Conservation (phyloP, 1,140 invertebrate genomes). For the Lerema accius region DNA sequence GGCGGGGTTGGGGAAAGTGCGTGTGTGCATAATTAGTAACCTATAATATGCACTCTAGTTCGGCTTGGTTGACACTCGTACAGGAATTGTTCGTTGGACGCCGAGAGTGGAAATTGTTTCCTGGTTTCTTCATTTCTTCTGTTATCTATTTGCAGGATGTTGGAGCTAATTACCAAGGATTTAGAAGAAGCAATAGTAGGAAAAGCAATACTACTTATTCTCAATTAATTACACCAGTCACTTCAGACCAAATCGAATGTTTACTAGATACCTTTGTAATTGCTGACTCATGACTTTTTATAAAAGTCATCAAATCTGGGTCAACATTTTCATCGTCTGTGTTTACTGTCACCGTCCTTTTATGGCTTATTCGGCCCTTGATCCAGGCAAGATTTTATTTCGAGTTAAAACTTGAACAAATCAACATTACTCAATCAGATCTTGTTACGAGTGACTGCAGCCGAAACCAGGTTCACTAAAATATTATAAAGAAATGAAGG, state of each 20-base stretch:
- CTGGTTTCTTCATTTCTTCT: too few relatives aligned
- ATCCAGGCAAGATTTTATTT: background rate
- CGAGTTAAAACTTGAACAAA: background rate
- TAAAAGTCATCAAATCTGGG: background rate
- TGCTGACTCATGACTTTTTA: too few relatives aligned
- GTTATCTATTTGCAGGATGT: too few relatives aligned
- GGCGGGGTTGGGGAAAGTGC: background rate
- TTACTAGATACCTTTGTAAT: too few relatives aligned
- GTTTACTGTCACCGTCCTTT: background rate
- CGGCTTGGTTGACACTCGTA: background rate
- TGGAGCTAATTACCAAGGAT: too few relatives aligned
- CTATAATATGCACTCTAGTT: background rate
- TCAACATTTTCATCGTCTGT: background rate
- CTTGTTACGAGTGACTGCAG: background rate
- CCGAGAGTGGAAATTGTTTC: too few relatives aligned
- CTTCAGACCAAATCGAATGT: too few relatives aligned
- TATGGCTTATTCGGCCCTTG: background rate
- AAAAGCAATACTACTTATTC: too few relatives aligned
- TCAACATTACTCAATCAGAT: background rate
- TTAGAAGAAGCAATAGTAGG: too few relatives aligned
- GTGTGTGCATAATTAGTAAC: background rate
- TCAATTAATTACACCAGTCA: too few relatives aligned
- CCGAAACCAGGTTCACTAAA: too few relatives aligned
- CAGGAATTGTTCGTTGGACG: background rate
- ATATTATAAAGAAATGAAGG: too few relatives aligned